Percentiles rank a stretch among this genome's conserved stretches.
Conservation (phyloP, 2,113 vertebrate species). For the Monopterus albus region DNA sequence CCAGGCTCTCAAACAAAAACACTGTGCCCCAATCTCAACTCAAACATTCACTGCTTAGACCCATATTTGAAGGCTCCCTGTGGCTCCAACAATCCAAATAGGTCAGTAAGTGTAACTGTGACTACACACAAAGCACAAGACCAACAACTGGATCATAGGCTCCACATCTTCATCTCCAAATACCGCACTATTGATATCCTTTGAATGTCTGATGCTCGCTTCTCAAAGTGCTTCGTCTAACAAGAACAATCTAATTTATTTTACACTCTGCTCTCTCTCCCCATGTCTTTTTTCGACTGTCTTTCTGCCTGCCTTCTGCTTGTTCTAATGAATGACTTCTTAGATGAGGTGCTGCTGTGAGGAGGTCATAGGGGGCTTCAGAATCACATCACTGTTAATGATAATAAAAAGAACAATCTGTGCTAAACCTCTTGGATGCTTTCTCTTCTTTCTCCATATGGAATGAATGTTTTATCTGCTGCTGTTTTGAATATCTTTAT, state of each 20-base stretch:
- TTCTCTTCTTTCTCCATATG: conserved; percentile 68
- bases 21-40: conserved; percentile 45
- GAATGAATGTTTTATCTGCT: conserved; percentile 71
- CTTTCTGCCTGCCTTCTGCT: conserved; percentile 78
- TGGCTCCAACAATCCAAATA: conserved; percentile 51
- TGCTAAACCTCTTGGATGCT: conserved; percentile 74
- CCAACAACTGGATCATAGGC: conserved; percentile 61
- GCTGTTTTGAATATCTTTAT: conserved; percentile 53
- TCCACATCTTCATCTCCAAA: conserved; percentile 58
- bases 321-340: conserved; percentile 82
- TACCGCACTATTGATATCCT: conserved; percentile 24
- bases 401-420: conserved; percentile 85
- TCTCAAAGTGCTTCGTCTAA: conserved; percentile 60
- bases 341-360: conserved; percentile 80
- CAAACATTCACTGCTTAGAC: conserved; percentile 45
- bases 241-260: conserved; percentile 75
- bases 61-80: conserved; percentile 35
- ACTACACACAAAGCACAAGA: conserved; percentile 57
- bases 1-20: conserved; percentile 48
- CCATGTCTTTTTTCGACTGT: conserved; percentile 53
- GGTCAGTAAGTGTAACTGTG: conserved; percentile 61
- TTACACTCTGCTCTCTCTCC: conserved; percentile 57
- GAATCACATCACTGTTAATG: conserved; percentile 83
- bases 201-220: conserved; percentile 42
- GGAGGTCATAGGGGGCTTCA: conserved; percentile 78